These are phyloP conservation scores for Aleiodes alternator DNA, from an alignment of 2,888 invertebrate species.

Conservation along the genomic window DNA sequence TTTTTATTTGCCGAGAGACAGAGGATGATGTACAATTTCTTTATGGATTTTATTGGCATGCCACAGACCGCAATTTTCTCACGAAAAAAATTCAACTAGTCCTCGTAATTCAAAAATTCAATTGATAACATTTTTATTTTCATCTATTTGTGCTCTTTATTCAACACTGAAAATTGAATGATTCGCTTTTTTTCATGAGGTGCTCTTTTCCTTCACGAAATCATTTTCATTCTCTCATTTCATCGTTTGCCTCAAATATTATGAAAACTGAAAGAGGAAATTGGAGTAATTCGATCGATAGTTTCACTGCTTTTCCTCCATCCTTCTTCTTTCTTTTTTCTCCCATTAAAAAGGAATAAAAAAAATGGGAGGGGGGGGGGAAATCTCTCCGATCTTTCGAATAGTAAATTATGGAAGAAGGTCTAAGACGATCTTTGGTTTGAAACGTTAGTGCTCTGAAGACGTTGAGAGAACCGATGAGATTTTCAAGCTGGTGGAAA, in stretches of 20 bases:
- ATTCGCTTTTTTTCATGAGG: not conserved
- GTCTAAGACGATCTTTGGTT: no score
- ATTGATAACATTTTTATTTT: no score
- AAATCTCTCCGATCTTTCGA: not conserved
- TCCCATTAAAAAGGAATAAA: not conserved
- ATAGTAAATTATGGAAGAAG: no score
- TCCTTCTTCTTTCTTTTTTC: not conserved
- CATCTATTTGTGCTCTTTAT: no score
- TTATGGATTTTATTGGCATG: no score
- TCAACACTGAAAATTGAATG: not conserved
- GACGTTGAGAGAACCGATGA: slow-evolving; percentile 12
- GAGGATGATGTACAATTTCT: no score
- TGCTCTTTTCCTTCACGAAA: not conserved
- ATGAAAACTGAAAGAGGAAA: no score
- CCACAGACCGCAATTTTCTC: no score
- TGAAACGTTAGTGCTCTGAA: not conserved
- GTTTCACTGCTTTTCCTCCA: not conserved
- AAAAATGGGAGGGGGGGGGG: not conserved
- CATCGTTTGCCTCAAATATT: not conserved
- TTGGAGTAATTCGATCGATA: not conserved
- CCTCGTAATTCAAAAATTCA: no score
- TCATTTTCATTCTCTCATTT: not conserved
- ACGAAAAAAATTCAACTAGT: no score
- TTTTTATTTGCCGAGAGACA: no score
- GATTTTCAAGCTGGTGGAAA: slow-evolving; percentile 45